phyloP scores from a whole-genome alignment of 2,888 invertebrate genomes.

The Melieria picta region DNA sequence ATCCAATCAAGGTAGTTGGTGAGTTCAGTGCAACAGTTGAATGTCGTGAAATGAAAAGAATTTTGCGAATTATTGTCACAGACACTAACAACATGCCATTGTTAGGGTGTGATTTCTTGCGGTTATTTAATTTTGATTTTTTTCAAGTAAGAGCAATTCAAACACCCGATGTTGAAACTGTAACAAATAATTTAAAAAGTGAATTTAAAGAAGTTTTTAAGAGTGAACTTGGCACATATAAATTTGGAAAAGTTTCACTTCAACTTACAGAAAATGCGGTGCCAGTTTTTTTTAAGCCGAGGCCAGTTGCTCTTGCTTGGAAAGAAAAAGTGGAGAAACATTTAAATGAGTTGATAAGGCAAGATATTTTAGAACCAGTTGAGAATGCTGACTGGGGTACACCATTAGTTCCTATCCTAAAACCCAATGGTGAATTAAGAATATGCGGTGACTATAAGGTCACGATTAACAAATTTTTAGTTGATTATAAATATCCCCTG shows the following conservation, averaged over 20 bases:
- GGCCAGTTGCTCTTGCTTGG: conserved; percentile 21
- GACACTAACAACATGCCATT: not conserved
- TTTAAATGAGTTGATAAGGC: conserved; percentile 12
- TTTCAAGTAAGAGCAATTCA: conserved; percentile 22
- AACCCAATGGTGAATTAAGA: conserved; percentile 30
- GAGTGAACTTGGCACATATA: conserved; percentile 15
- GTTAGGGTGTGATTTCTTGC: conserved; percentile 4
- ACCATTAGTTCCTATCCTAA: conserved; percentile 28
- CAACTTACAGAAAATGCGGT: conserved; percentile 9
- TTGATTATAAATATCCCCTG: conserved; percentile 32
- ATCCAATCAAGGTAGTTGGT: conserved; percentile 20
- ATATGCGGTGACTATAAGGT: conserved; percentile 20
- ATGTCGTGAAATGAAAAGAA: conserved; percentile 1
- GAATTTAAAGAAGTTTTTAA: conserved; percentile 27
- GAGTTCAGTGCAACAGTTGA: conserved; percentile 27
- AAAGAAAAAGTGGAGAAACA: conserved; percentile 20
- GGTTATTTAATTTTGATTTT: conserved; percentile 13
- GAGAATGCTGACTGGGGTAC: conserved; percentile 37
- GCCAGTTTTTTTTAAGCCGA: conserved; percentile 24
- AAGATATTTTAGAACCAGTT: conserved; percentile 29
- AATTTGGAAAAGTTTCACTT: conserved; percentile 20
- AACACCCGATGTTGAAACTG: not conserved
- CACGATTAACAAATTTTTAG: conserved; percentile 36
- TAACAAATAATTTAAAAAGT: conserved; percentile 27
- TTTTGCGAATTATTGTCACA: conserved; percentile 9